Percentiles rank a stretch among this genome's conserved stretches.
Evolutionary conservation across 1,140 invertebrate species (phyloP).

Genomic region (Saccostrea cuccullata): DNA sequence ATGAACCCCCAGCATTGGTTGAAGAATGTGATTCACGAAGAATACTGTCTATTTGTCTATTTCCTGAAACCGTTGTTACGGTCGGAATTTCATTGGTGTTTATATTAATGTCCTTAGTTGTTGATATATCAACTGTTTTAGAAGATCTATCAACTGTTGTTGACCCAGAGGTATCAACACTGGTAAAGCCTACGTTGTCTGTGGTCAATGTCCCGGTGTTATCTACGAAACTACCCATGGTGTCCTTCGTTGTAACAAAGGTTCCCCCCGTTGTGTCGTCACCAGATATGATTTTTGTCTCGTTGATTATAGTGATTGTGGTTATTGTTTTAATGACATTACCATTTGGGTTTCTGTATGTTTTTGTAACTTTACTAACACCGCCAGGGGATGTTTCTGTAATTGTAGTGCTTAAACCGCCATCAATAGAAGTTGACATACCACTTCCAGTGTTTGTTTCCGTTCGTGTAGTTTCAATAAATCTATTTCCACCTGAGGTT

Average conservation of each 20-base stretch:
- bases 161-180: background rate
- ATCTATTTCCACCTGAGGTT: no score
- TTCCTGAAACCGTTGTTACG: background rate
- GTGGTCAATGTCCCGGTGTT: background rate
- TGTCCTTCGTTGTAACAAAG: background rate
- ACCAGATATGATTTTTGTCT: conserved; percentile 21
- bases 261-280: background rate
- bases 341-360: conserved; percentile 16
- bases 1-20: background rate
- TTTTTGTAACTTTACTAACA: background rate
- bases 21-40: conserved; percentile 3
- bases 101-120: background rate
- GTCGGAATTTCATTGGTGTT: background rate
- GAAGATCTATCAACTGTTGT: background rate
- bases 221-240: background rate
- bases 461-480: background rate
- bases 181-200: background rate
- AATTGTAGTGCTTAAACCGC: background rate
- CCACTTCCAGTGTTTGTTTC: background rate
- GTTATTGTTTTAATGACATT: conserved; percentile 37
- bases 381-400: background rate
- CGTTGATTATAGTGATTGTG: conserved; percentile 32
- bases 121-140: background rate
- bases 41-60: conserved; percentile 6
- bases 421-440: background rate